A percentile compares a stretch with the other conserved stretches of the same genome.
Conservation (phyloP, 2,888 invertebrate genomes). For the Ethmia dodecea region DNA sequence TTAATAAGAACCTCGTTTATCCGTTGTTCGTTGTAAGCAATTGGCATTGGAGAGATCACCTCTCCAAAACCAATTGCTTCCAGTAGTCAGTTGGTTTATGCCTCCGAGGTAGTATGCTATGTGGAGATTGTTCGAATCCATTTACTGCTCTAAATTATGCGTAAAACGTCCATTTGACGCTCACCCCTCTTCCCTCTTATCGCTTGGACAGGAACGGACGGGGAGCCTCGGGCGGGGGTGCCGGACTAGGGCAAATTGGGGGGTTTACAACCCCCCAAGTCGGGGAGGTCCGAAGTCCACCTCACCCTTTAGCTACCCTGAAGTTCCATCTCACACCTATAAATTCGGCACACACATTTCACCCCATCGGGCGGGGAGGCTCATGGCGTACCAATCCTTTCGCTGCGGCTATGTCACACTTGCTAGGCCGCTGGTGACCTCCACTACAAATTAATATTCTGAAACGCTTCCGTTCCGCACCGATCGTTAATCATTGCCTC, state of each 20-base stretch:
- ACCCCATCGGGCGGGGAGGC: constrained; percentile 63
- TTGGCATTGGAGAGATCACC: too few relatives aligned
- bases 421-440: constrained; percentile 66
- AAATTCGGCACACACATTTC: constrained; percentile 76
- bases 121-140: constrained; percentile 76
- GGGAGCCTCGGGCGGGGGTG: constrained; percentile 72
- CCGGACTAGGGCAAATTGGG: constrained; percentile 76
- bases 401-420: constrained; percentile 71
- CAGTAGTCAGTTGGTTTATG: constrained; percentile 21
- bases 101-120: constrained; percentile 57
- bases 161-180: constrained; percentile 79
- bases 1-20: too few relatives aligned
- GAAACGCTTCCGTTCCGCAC: constrained; percentile 62
- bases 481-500: constrained; percentile 71
- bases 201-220: constrained; percentile 72
- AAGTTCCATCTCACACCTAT: constrained; percentile 78
- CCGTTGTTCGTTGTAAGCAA: too few relatives aligned
- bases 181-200: constrained; percentile 76
- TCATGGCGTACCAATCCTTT: constrained; percentile 72
- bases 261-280: constrained; percentile 62
- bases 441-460: constrained; percentile 77
- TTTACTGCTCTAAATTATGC: constrained; percentile 79
- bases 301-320: constrained; percentile 77
- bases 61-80: too few relatives aligned
- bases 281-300: constrained; percentile 74